Conservation (phyloP, 2,113 vertebrate species). For the Brachionichthys hirsutus region DNA sequence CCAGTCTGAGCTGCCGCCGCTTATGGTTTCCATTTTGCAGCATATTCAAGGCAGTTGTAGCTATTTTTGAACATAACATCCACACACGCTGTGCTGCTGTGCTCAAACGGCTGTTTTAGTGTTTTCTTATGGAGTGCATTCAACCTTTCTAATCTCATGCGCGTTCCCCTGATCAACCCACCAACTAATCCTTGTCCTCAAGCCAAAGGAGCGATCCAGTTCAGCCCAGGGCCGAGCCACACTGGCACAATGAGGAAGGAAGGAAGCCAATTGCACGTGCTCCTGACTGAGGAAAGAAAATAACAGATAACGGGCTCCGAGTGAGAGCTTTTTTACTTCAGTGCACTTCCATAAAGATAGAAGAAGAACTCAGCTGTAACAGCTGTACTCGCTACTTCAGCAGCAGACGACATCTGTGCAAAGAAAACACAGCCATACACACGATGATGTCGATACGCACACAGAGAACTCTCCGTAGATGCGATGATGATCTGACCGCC, state of each 20-base stretch:
- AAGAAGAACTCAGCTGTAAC: slow-evolving; percentile 21
- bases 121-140: slow-evolving; percentile 60
- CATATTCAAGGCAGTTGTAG: slow-evolving; percentile 23
- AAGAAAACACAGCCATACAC: slow-evolving; percentile 16
- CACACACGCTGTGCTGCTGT: slow-evolving; percentile 16
- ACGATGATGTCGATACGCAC: background rate
- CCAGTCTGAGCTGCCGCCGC: slow-evolving; percentile 17
- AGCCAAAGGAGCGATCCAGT: slow-evolving; percentile 44
- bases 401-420: slow-evolving; percentile 11
- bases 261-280: slow-evolving; percentile 52
- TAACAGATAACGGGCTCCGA: slow-evolving; percentile 27
- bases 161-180: slow-evolving; percentile 64
- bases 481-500: slow-evolving; percentile 1
- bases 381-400: slow-evolving; percentile 13
- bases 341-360: slow-evolving; percentile 36
- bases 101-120: slow-evolving; percentile 59
- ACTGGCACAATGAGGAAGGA: slow-evolving; percentile 35
- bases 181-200: slow-evolving; percentile 66
- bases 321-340: slow-evolving; percentile 46
- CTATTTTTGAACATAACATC: slow-evolving; percentile 55
- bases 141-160: slow-evolving; percentile 65
- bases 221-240: slow-evolving; percentile 39
- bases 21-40: slow-evolving; percentile 28
- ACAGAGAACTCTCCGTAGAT: slow-evolving; percentile 13
- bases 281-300: slow-evolving; percentile 25